A percentile compares a stretch with the other conserved stretches of the same genome.
These are phyloP conservation scores for Drosophila barbarae DNA, from an alignment of 2,888 invertebrate species.

Conservation along the genomic window DNA sequence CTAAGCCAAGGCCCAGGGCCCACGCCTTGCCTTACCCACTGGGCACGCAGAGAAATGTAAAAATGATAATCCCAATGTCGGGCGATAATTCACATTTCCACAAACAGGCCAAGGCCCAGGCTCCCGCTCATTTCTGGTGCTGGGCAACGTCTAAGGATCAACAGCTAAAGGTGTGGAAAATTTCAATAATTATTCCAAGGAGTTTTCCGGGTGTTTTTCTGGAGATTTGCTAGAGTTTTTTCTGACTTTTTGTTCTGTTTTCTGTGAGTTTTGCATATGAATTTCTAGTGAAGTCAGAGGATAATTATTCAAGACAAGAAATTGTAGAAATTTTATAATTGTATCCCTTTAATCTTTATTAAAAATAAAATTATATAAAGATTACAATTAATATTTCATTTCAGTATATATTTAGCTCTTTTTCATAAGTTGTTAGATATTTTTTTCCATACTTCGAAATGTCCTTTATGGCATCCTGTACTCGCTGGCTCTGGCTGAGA, in stretches of 20 bases:
- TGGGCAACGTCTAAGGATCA: constrained; percentile 30
- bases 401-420: not conserved
- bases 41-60: constrained; percentile 67
- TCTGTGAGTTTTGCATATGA: not conserved
- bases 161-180: constrained; percentile 17
- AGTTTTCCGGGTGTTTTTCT: constrained; percentile 48
- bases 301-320: not conserved
- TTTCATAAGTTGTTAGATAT: not conserved
- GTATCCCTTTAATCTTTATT: not conserved
- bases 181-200: constrained; percentile 62
- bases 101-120: constrained; percentile 77
- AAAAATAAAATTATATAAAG: not conserved
- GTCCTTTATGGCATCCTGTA: constrained; percentile 12
- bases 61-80: constrained; percentile 80
- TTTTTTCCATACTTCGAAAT: constrained; percentile 27
- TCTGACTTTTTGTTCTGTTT: not conserved
- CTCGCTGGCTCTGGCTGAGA: constrained; percentile 6
- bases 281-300: not conserved
- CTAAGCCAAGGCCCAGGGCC: constrained; percentile 37
- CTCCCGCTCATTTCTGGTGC: constrained; percentile 9
- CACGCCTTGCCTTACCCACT: not conserved
- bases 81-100: constrained; percentile 77
- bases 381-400: not conserved
- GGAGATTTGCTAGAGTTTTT: not conserved
- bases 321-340: too few species aligned